Base-by-base conservation (phyloP, 2,888 invertebrate species). In the Spicauda simplicius region DNA sequence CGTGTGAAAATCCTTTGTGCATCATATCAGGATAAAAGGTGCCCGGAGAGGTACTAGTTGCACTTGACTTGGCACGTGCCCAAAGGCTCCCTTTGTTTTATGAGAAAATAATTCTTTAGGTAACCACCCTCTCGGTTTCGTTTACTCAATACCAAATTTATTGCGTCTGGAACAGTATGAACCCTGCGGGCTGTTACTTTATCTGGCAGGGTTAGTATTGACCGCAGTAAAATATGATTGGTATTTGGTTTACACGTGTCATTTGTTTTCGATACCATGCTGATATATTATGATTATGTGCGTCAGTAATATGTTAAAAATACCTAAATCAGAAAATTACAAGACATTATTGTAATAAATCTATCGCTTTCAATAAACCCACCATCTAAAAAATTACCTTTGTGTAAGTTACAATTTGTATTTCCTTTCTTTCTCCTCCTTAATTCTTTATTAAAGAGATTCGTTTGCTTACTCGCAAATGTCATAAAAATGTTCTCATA, bases 21-120 rank as follows among this genome's bases (percentile, higher is more conserved):
- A 54, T 48, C 54, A 55, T 60, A 55, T 66, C 55, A 18, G 48
- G 11, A 33, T 60, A 33, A 45, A 45, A 45, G 45, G 41, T 18
- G 19, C 45, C 53, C 16, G 54, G 14, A 33, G 54, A 25, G 61
- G 53, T 58, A 69, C 65, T 58, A 68, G 65, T 68, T 65, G 70
- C 66, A 64, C 18, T 62, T 62, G 64, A 69, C 16, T 64, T 67
- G 66, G 71, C 64, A 37, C 16, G 58, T 61, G 48, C 48, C 70
- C 70, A 67, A 58, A 62, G 61, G 54, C 53, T 64, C 64, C 64
- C 64, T 57, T 58, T 64, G 53, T 64, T 52, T 58, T 53, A 64
- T 41, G 57, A 33, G 56, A 64, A 64, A 64, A 64, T 64, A 64
- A 64, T 64, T 52, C 25, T 52, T 50, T 41, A 37, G 64, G 57